Base-by-base conservation (phyloP, 2,888 invertebrate species). In the Drosophila fulvimacula region DNA sequence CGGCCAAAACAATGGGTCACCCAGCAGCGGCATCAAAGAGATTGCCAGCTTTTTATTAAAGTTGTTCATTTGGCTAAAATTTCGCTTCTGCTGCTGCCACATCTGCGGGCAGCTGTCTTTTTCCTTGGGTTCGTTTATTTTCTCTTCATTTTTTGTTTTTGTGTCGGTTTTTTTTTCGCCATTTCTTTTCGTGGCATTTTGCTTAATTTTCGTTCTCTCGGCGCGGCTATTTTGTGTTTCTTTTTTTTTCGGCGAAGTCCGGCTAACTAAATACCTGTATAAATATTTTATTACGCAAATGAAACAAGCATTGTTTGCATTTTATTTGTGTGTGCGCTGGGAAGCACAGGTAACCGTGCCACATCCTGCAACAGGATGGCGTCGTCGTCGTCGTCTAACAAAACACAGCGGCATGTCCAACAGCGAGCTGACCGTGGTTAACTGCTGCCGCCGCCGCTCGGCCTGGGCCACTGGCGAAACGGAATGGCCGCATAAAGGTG, bases 271-370 rank as follows among this genome's bases (percentile, higher is more conserved):
- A 83, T 87, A 83, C 88, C 83, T 83, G 85, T 82, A 87, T 83
- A 83, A 83, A 83, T 83, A 87, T 87, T 83, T 83, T 83, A 83
- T 82, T 83, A 87, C 88, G 82, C 85, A 83, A 83, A 83, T 83
- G 83, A 83, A 87, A 83, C 85, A 83, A 82, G 88, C 85, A 79
- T 82, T 83, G 83, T 87, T 83, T 83, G 88, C 85, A 83, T 83
- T 83, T 87, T 85, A 82, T 79, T 76, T 79, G 60, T 73, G 63
- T 73, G 63, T 65, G 69, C 58, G 56, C 63, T 62, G 51, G 46
- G 38, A 21, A 66, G 65, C 61, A 57, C 56, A 53, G 73, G 66
- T 61, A 80, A 69, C 57, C 69, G 75, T 70, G 64, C 69, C 67
- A 81, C 85, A 75, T 75, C 72, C 73, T 70, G 73, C 75, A 72